Percentiles rank a stretch among this genome's conserved stretches.
phyloP scores from a whole-genome alignment of 2,797 vertebrate species.

The Scolopax rusticola region DNA sequence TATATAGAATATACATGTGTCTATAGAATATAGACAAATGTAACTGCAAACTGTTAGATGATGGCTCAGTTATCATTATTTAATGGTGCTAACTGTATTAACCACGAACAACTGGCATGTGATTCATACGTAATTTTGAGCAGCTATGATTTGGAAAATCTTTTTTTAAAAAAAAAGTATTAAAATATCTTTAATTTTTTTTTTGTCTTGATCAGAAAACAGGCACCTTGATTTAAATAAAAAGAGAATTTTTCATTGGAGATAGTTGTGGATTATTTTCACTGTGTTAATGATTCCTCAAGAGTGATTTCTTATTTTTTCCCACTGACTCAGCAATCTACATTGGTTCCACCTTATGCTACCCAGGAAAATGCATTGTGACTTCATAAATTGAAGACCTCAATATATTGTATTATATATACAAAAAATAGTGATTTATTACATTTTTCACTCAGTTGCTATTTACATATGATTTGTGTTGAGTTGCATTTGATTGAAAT shows the following conservation, averaged over 20 bases:
- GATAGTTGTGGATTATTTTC: conserved; percentile 12
- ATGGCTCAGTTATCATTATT: neutral
- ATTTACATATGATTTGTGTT: neutral
- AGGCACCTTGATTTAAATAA: conserved; percentile 20
- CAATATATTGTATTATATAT: neutral
- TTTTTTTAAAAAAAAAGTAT: neutral
- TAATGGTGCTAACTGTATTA: neutral
- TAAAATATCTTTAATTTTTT: neutral
- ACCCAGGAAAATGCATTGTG: neutral
- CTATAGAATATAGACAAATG: neutral
- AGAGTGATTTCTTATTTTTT: neutral
- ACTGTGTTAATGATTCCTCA: neutral
- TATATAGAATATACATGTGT: neutral
- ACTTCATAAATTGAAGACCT: neutral
- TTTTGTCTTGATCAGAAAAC: neutral
- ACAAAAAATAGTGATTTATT: neutral
- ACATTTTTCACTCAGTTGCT: neutral
- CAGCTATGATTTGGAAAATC: neutral
- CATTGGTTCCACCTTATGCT: neutral
- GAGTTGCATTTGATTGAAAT: neutral
- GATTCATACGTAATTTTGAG: neutral
- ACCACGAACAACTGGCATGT: neutral
- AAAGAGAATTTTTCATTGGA: neutral
- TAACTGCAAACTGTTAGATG: neutral
- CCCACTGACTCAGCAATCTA: neutral